Evolutionary conservation across 1,140 invertebrate genomes (phyloP).

Genomic region (Portunus trituberculatus): DNA sequence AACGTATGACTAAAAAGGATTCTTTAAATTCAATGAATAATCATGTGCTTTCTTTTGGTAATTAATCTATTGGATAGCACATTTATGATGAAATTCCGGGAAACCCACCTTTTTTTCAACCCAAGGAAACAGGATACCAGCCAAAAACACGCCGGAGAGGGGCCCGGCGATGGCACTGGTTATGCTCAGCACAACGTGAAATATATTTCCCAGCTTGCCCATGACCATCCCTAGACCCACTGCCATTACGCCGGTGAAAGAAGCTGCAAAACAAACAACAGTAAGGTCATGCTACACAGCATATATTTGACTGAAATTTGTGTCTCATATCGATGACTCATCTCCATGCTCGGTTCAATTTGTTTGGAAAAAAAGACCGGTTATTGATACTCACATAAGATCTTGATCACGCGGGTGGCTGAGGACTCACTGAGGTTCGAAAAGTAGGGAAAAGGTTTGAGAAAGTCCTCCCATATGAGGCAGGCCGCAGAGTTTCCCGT

Average conservation of each 20-base stretch:
- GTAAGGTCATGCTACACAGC: background rate
- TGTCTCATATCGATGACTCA: background rate
- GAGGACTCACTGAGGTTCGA: background rate
- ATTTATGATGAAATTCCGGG: background rate
- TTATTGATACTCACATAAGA: slow-evolving; percentile 33
- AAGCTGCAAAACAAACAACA: background rate
- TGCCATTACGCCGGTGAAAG: background rate
- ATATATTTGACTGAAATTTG: background rate
- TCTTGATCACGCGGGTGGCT: slow-evolving; percentile 48
- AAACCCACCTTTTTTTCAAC: background rate
- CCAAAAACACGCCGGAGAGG: slow-evolving; percentile 1
- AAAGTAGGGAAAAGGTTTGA: slow-evolving; percentile 8
- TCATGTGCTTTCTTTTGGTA: too few species aligned
- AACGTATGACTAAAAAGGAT: too few species aligned
- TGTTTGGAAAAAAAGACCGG: too few species aligned
- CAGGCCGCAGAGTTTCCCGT: slow-evolving; percentile 52
- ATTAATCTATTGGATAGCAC: too few species aligned
- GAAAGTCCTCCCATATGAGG: slow-evolving; percentile 58
- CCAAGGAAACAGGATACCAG: slow-evolving; percentile 52
- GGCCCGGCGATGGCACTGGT: background rate
- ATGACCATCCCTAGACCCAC: slow-evolving; percentile 41
- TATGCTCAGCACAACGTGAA: slow-evolving; percentile 41
- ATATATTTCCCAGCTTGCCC: slow-evolving; percentile 50
- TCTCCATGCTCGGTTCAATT: background rate
- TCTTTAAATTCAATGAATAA: too few species aligned